Percentiles rank a stretch among this genome's conserved stretches.
phyloP scores from a whole-genome alignment of 2,888 invertebrate species.

The Hirtodrosophila confusa region DNA sequence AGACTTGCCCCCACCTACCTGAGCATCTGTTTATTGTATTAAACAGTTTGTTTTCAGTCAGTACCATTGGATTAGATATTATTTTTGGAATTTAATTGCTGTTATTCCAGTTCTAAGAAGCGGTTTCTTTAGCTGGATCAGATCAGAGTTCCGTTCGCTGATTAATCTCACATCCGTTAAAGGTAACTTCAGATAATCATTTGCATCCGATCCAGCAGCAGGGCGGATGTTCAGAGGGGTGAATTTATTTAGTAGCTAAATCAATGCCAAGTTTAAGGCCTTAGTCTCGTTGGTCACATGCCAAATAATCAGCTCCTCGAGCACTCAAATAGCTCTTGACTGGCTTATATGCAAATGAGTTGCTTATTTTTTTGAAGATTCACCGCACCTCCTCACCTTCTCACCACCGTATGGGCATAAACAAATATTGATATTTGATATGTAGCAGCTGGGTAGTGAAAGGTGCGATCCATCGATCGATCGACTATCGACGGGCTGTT shows the following conservation, averaged over 20 bases:
- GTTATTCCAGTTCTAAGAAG: conserved; percentile 57
- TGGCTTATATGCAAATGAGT: conserved; percentile 47
- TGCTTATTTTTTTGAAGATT: conserved; percentile 15
- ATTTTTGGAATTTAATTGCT: conserved; percentile 24
- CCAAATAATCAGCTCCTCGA: conserved; percentile 33
- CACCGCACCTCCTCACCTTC: background rate
- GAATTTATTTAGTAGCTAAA: conserved; percentile 26
- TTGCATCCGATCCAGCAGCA: conserved; percentile 4
- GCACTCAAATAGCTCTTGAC: conserved; percentile 23
- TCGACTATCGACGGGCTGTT: background rate
- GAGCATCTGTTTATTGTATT: background rate
- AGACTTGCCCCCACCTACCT: conserved; percentile 1
- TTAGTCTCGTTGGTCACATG: conserved; percentile 30
- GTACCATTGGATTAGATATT: conserved; percentile 34
- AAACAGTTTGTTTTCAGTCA: conserved; percentile 4
- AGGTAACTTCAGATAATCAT: conserved; percentile 35
- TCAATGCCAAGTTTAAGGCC: conserved; percentile 74
- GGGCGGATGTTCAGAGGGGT: background rate
- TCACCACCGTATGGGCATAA: background rate
- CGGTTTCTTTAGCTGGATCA: conserved; percentile 50
- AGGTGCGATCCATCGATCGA: conserved; percentile 46
- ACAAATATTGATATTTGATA: conserved; percentile 38
- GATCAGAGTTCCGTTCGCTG: conserved; percentile 55
- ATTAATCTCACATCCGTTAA: conserved; percentile 51
- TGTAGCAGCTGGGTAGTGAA: conserved; percentile 51